Conservation (phyloP, 2,113 vertebrate species). For the Notothenia coriiceps region DNA sequence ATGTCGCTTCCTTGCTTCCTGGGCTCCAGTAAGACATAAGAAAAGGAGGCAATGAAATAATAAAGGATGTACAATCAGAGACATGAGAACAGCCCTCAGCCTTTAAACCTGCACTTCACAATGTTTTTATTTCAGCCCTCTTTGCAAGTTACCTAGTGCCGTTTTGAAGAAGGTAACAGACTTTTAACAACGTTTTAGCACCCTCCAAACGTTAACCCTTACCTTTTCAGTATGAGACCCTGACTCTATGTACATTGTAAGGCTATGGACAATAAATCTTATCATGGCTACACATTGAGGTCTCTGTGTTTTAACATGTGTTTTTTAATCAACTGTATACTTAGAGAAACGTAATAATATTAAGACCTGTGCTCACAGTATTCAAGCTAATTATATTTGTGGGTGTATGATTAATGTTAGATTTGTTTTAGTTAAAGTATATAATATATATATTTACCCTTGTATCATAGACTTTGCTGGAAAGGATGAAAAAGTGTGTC, state of each 20-base stretch:
- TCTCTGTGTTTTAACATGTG: constrained; percentile 9
- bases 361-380: constrained; percentile 16
- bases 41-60: too few relatives aligned
- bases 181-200: not conserved
- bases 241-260: constrained; percentile 9
- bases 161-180: not conserved
- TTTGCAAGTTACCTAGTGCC: not conserved
- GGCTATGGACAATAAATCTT: constrained; percentile 38
- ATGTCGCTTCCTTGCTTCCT: too few relatives aligned
- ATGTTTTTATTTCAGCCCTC: too few relatives aligned
- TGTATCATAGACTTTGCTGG: not conserved
- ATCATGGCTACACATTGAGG: constrained; percentile 8
- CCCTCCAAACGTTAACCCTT: not conserved
- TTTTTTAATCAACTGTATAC: not conserved
- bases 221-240: not conserved
- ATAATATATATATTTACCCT: not conserved
- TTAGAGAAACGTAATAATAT: not conserved
- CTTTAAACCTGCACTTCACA: too few relatives aligned
- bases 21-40: too few relatives aligned
- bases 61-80: too few relatives aligned
- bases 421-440: not conserved
- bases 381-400: not conserved
- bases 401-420: not conserved
- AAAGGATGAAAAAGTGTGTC: not conserved
- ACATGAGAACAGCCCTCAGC: too few relatives aligned